A percentile compares a stretch with the other conserved stretches of the same genome.
These are phyloP conservation scores for Mechanitis mazaeus DNA, from an alignment of 2,888 invertebrate species.

Conservation along the genomic window DNA sequence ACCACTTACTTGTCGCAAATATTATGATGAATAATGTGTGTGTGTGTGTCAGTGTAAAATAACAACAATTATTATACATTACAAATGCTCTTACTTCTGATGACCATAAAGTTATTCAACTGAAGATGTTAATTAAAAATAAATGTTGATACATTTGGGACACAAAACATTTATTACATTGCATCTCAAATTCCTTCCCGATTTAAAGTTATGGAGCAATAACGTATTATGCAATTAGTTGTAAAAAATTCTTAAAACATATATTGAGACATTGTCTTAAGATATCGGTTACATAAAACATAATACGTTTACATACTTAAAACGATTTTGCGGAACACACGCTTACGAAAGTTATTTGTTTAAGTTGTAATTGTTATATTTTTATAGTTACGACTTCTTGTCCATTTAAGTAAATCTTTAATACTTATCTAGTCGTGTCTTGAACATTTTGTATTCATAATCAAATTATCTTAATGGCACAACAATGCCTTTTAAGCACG, in stretches of 20 bases:
- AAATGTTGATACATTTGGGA: not conserved
- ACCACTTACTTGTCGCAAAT: too few species aligned
- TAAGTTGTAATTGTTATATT: not conserved
- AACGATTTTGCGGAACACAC: constrained; percentile 25
- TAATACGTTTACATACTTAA: constrained; percentile 16
- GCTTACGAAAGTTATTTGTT: constrained; percentile 9
- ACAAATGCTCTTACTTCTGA: too few species aligned
- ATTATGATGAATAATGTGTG: too few species aligned
- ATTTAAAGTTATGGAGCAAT: not conserved
- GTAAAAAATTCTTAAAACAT: not conserved
- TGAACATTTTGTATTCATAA: constrained; percentile 24
- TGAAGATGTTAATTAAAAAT: too few species aligned
- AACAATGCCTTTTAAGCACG: constrained; percentile 25
- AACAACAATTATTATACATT: too few species aligned
- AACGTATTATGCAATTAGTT: not conserved
- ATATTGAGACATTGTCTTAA: not conserved
- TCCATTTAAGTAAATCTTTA: constrained; percentile 12
- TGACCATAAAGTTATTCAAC: too few species aligned
- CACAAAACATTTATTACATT: not conserved
- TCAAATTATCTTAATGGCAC: constrained; percentile 24
- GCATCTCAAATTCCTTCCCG: constrained; percentile 1
- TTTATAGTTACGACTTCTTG: constrained; percentile 5
- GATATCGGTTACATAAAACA: constrained; percentile 15
- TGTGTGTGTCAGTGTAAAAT: too few species aligned
- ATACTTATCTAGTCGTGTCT: constrained; percentile 21